Percentiles rank a stretch among this genome's conserved stretches.
These are phyloP conservation scores for Oxyscelio sp. DNA, from an alignment of 2,888 invertebrate genomes.

Conservation along the genomic window DNA sequence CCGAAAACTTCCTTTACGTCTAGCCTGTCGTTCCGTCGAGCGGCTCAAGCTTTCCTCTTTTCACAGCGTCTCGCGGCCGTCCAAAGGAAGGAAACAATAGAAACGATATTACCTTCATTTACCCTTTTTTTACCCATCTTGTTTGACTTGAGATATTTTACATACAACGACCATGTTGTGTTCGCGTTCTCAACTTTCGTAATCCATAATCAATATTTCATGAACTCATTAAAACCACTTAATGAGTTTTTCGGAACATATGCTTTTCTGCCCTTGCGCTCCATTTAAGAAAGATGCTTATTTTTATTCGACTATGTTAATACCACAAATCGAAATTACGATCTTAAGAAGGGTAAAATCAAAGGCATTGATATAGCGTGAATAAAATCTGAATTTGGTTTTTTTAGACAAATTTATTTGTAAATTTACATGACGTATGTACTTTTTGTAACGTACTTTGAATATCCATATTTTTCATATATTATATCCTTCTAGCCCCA, in stretches of 20 bases:
- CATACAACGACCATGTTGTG: conserved; percentile 16
- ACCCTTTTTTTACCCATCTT: conserved; percentile 40
- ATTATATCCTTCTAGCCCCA: too few relatives aligned
- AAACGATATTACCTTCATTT: conserved; percentile 61
- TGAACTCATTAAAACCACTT: conserved; percentile 29
- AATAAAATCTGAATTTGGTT: too few relatives aligned
- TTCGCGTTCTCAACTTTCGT: conserved; percentile 18
- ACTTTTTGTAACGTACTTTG: too few relatives aligned
- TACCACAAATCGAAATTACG: too few relatives aligned
- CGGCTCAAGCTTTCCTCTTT: conserved; percentile 54
- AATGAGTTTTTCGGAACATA: conserved; percentile 46
- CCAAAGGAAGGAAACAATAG: conserved; percentile 56
- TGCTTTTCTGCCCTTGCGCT: too few relatives aligned
- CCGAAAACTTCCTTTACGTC: conserved; percentile 56
- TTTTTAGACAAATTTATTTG: too few relatives aligned
- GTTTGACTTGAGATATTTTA: conserved; percentile 59
- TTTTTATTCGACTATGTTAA: too few relatives aligned
- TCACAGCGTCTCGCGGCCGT: conserved; percentile 37
- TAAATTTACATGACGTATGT: too few relatives aligned
- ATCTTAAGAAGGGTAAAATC: too few relatives aligned
- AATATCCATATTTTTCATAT: too few relatives aligned
- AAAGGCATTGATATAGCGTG: too few relatives aligned
- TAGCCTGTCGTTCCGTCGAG: conserved; percentile 55
- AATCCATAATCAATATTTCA: conserved; percentile 58
- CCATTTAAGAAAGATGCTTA: too few relatives aligned